Conservation (phyloP, 2,888 invertebrate genomes). For the Heliconius aoede region DNA sequence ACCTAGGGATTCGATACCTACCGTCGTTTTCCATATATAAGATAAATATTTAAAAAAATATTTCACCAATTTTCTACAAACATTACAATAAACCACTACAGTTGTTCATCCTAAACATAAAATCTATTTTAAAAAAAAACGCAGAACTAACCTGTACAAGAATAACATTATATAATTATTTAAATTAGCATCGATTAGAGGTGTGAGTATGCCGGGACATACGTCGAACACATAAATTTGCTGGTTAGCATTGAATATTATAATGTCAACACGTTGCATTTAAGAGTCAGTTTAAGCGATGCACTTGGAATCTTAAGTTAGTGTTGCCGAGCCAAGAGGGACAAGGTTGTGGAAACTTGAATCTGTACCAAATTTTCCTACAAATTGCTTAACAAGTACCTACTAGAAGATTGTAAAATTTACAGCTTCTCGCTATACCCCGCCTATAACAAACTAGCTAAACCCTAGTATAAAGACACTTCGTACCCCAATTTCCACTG, state of each 20-base stretch:
- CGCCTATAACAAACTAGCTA: no score
- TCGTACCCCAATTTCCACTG: no score
- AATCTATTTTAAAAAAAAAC: not conserved
- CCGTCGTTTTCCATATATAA: not conserved
- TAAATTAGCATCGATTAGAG: conserved; percentile 20
- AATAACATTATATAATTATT: conserved; percentile 17
- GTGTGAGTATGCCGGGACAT: conserved; percentile 26
- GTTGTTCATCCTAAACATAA: not conserved
- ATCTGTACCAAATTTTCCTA: conserved; percentile 31
- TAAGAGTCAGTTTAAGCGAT: conserved; percentile 46
- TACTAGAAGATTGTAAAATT: not conserved
- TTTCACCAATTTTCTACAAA: no score
- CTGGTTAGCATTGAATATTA: conserved; percentile 45
- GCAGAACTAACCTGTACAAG: not conserved
- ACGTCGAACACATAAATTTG: conserved; percentile 28
- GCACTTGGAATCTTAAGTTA: conserved; percentile 44
- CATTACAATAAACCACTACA: no score
- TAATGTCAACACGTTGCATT: conserved; percentile 49
- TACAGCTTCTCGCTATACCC: no score
- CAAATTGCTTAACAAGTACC: conserved; percentile 13
- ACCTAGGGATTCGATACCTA: no score
- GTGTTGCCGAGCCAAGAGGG: conserved; percentile 36
- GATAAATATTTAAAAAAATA: not conserved
- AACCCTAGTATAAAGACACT: no score
- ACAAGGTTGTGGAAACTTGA: conserved; percentile 42